Percentiles rank a stretch among this genome's conserved stretches.
Evolutionary conservation across 2,888 invertebrate genomes (phyloP).

Genomic region (Panopea generosa): DNA sequence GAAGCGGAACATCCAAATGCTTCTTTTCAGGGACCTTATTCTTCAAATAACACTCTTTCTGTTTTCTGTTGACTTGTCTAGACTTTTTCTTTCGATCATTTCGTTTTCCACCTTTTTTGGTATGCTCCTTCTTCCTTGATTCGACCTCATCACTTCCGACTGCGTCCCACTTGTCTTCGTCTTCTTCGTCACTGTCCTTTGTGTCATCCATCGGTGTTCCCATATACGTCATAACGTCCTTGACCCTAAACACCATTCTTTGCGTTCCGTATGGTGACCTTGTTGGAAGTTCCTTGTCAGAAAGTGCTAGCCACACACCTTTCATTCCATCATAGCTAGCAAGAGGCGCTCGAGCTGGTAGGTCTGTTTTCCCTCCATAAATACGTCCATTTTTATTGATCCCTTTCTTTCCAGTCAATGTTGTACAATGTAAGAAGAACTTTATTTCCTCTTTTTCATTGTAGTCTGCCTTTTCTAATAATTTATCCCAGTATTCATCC

Average conservation of each 20-base stretch:
- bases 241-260: slow-evolving; percentile 49
- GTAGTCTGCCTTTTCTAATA: slow-evolving; percentile 49
- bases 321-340: slow-evolving; percentile 49
- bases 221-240: slow-evolving; percentile 51
- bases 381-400: slow-evolving; percentile 42
- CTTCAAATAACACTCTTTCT: slow-evolving; percentile 58
- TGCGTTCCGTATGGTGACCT: slow-evolving; percentile 61
- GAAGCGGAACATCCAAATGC: slow-evolving; percentile 33
- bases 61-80: slow-evolving; percentile 36
- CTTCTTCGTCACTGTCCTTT: slow-evolving; percentile 6
- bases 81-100: slow-evolving; percentile 29
- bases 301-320: slow-evolving; percentile 59
- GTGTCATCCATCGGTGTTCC: neutral
- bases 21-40: slow-evolving; percentile 32
- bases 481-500: slow-evolving; percentile 59
- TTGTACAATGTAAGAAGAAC: slow-evolving; percentile 58
- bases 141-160: slow-evolving; percentile 10
- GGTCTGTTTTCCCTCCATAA: slow-evolving; percentile 51
- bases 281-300: slow-evolving; percentile 43
- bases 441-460: slow-evolving; percentile 61
- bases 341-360: slow-evolving; percentile 56
- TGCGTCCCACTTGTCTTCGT: slow-evolving; percentile 42
- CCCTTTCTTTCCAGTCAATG: slow-evolving; percentile 50
- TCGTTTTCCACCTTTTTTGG: slow-evolving; percentile 23
- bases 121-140: slow-evolving; percentile 21